Evolutionary conservation across 2,888 invertebrate species (phyloP), one percentile per base, ranked within the genome.

Genomic region (Colletes collaris): DNA sequence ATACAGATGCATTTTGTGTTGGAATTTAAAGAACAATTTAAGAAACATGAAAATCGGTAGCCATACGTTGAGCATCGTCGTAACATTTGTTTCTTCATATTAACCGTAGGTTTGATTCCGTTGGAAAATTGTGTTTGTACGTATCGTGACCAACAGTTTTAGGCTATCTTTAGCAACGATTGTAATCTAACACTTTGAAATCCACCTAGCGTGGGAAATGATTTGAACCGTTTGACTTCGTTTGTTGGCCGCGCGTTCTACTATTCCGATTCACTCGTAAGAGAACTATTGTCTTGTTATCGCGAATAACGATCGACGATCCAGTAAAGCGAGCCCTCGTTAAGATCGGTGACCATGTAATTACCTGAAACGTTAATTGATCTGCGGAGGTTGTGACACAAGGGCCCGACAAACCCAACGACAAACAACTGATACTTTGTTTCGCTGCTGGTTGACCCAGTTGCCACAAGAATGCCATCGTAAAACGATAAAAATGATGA

Each of bases 401-500:
- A 46, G 50, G 44, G 40, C 11, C 27, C 56, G 16, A 46, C 58
- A 46, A 40, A 46, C 44, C 55, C 53, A 1, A 35, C 8, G 40
- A 52, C 27, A 59, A 67, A 60, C 19, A 40, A n/a, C 56, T 27
- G 64, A 76, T 76, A 77, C 81, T 70, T 80, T 72, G 67, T 75
- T 69, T 77, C 58, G 5, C 53, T 71, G 65, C 11, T 10, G 16
- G 53, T 60, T 77, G 82, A 82, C 82, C 82, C 74, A 82, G 52
- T 81, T 82, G 64, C 50, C 65, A 10, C 64, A 73, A 68, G 73
- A 81, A 81, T 82, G 81, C 71, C 77, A 81, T 56, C 35, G 73
- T 46, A 63, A 71, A 62, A 70, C 19, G 27, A 44, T 62, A 82
- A 82, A 82, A 82, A 81, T 66, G 82, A 77, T 75, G 82, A 77